Base-by-base conservation (phyloP, 2,113 vertebrate genomes). In the Forbesichthys agassizii region DNA sequence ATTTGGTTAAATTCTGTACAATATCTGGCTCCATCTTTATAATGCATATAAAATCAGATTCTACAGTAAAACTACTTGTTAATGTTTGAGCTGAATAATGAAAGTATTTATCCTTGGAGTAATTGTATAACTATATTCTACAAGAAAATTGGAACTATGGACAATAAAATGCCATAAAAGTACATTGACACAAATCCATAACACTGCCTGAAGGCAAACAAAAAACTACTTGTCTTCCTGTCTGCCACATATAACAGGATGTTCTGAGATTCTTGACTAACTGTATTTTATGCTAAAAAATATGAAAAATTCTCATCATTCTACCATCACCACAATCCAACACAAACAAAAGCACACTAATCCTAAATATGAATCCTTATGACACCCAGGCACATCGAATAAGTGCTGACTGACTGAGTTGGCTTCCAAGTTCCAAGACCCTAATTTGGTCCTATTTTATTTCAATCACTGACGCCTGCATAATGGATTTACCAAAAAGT, bases 401-500 rank as follows among this genome's bases (percentile, higher is more conserved):
- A 9, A 48, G 9, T 11, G 14, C 27, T 11, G n/a, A 53, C 10
- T 69, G 80, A 91, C 88, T 90, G 92, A 92, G 33, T 20, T 10
- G 1, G 48, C 56, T 54, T 68, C 68, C 68, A 48, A 51, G 74
- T 54, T 68, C 68, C 68, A 51, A 51, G 74, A 53, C 52, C 66
- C 75, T 20, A 27, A 46, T 1, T 10, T 51, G 75, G 69, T 16
- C 58, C 64, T 55, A 18, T 73, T 81, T 74, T 71, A 33, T 71
- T 81, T 74, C 73, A 78, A 84, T 71, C 76, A 77, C 63, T 64
- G 51, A 77, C 65, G 57, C 27, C 12, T 63, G 6, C 62, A 53
- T 54, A 46, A 57, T 47, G 52, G 65, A 85, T 80, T 71, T 77
- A 57, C 69, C 11, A 27, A 67, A 77, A 88, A 67, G 67, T 86